These are phyloP conservation scores for Cenopis cana DNA, from an alignment of 2,888 invertebrate genomes.

Conservation along the genomic window DNA sequence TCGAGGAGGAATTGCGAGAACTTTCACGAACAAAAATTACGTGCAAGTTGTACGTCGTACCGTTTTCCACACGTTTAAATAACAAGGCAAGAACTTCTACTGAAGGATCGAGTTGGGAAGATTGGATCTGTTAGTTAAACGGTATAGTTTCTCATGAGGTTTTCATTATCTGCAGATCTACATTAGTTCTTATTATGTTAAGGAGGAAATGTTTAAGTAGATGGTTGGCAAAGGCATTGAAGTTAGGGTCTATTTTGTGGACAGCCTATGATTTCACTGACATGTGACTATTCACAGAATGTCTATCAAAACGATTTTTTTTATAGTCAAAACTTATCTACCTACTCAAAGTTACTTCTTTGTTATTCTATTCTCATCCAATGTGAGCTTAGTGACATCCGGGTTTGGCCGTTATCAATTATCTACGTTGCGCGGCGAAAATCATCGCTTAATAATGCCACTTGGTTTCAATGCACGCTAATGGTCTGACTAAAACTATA, in stretches of 20 bases:
- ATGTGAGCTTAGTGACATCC: too few species aligned
- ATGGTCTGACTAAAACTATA: too few species aligned
- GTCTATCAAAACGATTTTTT: too few species aligned
- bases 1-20: constrained; percentile 46
- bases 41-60: constrained; percentile 18
- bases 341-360: too few species aligned
- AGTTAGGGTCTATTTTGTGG: background rate
- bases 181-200: background rate
- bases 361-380: too few species aligned
- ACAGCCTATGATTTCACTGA: too few species aligned
- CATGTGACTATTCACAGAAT: too few species aligned
- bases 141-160: background rate
- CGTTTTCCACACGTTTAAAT: constrained; percentile 17
- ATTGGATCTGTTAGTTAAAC: background rate
- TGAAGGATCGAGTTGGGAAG: background rate
- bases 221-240: background rate
- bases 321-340: too few species aligned
- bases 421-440: too few species aligned
- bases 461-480: too few species aligned
- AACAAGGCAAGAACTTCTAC: background rate
- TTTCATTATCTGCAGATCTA: background rate
- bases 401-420: too few species aligned
- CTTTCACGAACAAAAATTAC: constrained; percentile 51
- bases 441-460: too few species aligned
- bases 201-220: background rate